Evolutionary conservation across 2,113 vertebrate genomes (phyloP), one percentile per base, ranked within the genome.

Genomic region (Pao palembangensis): DNA sequence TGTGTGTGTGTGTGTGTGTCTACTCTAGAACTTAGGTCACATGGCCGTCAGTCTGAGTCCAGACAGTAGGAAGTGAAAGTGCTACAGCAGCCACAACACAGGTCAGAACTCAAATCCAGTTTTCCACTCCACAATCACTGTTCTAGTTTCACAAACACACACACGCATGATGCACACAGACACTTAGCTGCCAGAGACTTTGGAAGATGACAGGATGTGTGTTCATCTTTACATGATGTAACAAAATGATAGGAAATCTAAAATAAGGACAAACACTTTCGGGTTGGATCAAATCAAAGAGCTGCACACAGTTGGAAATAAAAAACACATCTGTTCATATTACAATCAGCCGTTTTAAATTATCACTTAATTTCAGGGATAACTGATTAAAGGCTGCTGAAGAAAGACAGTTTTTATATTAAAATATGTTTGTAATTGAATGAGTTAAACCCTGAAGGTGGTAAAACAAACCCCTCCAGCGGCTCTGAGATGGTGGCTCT

Each of bases 61-160:
- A 88, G 86, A 90, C 86, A 81, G 75, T 66, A 54, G 86, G 89
- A 90, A 88, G 87, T 82, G 87, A 91, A 90, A 90, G 84, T 88
- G 86, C 69, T 7, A 57, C 75, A 64, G 75, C 79, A 67, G 78
- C 80, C 83, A 82, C 82, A 88, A 81, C 74, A 87, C 76, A 73
- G 77, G 78, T 73, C 84, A 77, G 55, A 64, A 76, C 77, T 80
- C 55, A 60, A 70, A 65, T 61, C 42, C 2, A 18, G 42, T 52
- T 82, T 85, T 82, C 76, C 61, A 43, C 73, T 67, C 46, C 69
- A 73, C 56, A 68, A 66, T 67, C 60, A 23, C 58, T 78, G 53
- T 61, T 31, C 28, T 31, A 6, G 28, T 31, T 31, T 31, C 28
- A 31, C 28, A 31, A 31, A 31, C 28, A 31, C 28, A 31, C 28